Evolutionary conservation across 2,888 invertebrate species (phyloP), one percentile per base, ranked within the genome.

Genomic region (Torymus auratus): DNA sequence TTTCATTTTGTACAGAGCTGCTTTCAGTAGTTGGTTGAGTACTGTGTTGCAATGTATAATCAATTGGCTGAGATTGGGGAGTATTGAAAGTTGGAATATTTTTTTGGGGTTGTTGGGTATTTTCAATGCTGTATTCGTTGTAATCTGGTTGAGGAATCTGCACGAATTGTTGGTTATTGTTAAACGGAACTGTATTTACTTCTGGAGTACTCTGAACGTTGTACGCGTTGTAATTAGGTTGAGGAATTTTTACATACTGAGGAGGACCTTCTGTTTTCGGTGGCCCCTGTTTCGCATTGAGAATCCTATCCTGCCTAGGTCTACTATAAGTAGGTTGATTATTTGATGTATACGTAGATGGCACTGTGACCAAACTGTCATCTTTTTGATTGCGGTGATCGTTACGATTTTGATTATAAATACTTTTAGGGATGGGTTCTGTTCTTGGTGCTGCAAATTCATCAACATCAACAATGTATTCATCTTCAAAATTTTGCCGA

Each of bases 401-500:
- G 28, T 53, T 52, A 50, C 13, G 10, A 61, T 58, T 41, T 20
- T 52, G 41, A 23, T 20, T 61, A n/a, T 61, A 17, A 73, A 55
- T 5, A 65, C 56, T 56, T 13, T 14, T 53, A 14, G 28, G 17
- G 14, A 41, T 5, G 11, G 17, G 15, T 3, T 62, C 50, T 2
- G 67, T 60, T n/a, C n/a, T 28, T 17, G 78, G 79, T 14, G 79
- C 69, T 11, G 74, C 74, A 52, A 79, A 79, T 4, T 73, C 56
- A 28, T 79, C 69, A 7, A 79, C 62, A 5, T 58, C 15, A 56
- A 74, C 14, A 14, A 14, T 52, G 14, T 61, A 55, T 2, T 79
- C 52, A 20, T 55, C 52, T 55, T 60, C 10, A n/a, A 41, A 62
- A 60, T 78, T 78, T 5, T 23, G 28, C 41, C 69, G 60, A 41